A percentile compares a stretch with the other conserved stretches of the same genome.
Conservation (phyloP, 2,797 vertebrate genomes). For the Coluber constrictor region DNA sequence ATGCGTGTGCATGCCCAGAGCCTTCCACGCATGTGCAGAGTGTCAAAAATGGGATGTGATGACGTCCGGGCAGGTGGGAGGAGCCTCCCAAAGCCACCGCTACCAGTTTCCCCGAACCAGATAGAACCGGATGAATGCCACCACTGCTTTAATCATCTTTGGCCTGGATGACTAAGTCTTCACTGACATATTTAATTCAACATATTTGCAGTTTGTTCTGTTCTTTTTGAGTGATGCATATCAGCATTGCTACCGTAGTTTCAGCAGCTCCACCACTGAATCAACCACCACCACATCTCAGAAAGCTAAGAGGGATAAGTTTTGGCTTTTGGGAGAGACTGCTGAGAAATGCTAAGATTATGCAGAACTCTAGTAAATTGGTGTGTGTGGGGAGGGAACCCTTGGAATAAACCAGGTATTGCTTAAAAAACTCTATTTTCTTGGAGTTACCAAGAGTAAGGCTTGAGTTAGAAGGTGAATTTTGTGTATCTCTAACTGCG, state of each 20-base stretch:
- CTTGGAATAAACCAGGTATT: background rate
- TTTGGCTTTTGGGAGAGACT: background rate
- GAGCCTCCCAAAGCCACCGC: too few relatives aligned
- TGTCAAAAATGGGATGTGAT: too few relatives aligned
- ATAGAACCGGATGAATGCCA: too few relatives aligned
- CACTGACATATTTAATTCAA: background rate
- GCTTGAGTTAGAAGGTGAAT: background rate
- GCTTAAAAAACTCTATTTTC: background rate
- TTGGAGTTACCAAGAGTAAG: background rate
- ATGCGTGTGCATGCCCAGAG: too few relatives aligned
- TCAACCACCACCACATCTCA: background rate
- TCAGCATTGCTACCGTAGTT: background rate
- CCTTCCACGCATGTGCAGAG: too few relatives aligned
- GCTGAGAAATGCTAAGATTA: background rate
- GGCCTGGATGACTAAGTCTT: background rate
- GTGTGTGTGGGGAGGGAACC: too few relatives aligned
- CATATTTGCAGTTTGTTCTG: background rate
- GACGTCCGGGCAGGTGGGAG: too few relatives aligned
- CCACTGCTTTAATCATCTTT: background rate
- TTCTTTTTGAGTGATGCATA: background rate
- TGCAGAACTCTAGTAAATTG: background rate
- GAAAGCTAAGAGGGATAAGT: background rate
- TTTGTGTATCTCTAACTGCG: background rate
- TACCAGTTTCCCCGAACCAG: too few relatives aligned
- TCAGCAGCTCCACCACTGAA: background rate